Base-by-base conservation (phyloP, 2,113 vertebrate genomes). In the Anser cygnoides region DNA sequence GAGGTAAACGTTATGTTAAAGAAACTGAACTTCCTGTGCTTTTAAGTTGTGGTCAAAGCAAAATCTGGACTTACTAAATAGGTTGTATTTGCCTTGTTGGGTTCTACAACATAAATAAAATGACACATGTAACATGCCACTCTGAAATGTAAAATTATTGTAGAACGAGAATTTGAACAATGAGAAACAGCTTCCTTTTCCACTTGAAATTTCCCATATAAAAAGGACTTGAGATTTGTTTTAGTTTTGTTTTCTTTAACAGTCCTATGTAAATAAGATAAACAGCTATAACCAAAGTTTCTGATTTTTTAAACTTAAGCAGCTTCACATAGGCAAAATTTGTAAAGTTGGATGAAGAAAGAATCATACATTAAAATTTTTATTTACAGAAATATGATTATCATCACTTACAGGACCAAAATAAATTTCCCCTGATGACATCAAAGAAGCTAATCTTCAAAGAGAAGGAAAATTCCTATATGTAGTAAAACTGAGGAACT, bases 51-150 rank as follows among this genome's bases (percentile, higher is more conserved):
- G 87, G 73, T 94, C 92, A 66, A 90, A 88, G 72, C 44, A 94
- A 96, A 98, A 97, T 97, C 97, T 98, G 97, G 95, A 97, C 96
- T 97, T 97, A 97, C 95, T 98, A 96, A 98, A 95, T 97, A 95
- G 84, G 87, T 94, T 97, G 73, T 77, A 67, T 85, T 96, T 78
- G 39, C 85, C 89, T 96, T 90, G 77, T 95, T 95, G 85, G 84
- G 92, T 96, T 93, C 93, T 75, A 94, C 1, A 28, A 97, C 95
- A 98, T 98, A 97, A 97, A 98, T 97, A 97, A 97, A 97, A 95
- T n/a, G 62, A 93, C 96, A 97, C 78, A 97, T 97, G 97, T 97
- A 97, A 95, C 62, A 89, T 96, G 96, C 80, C 89, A 92, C 83
- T 95, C 91, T 95, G 94, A 98, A 97, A 97, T 92, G 84, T 91